phyloP scores from a whole-genome alignment of 2,888 invertebrate species.

The Eustalomyia histrio region DNA sequence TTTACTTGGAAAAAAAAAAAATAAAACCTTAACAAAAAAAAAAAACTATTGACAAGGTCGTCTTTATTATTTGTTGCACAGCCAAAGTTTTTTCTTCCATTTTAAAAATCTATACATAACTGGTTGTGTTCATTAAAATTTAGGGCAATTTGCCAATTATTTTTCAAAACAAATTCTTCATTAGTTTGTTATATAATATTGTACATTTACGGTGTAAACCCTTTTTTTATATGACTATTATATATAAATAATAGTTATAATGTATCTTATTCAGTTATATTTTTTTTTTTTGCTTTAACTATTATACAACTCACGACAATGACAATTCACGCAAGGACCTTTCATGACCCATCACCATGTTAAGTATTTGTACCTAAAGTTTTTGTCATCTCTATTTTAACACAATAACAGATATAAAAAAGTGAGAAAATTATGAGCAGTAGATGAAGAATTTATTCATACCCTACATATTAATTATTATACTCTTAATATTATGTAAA shows the following conservation, averaged over 20 bases:
- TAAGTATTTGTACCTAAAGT: constrained; percentile 46
- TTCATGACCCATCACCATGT: constrained; percentile 67
- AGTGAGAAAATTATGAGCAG: not conserved
- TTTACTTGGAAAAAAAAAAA: not conserved
- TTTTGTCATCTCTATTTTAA: constrained; percentile 60
- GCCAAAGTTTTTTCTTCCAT: not conserved
- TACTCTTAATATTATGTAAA: no score
- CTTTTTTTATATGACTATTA: not conserved
- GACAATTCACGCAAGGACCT: constrained; percentile 70
- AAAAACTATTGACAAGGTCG: constrained; percentile 52
- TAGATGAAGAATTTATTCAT: no score
- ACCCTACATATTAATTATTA: no score
- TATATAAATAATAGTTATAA: not conserved
- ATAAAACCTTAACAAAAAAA: not conserved
- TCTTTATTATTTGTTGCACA: constrained; percentile 4
- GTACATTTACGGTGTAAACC: not conserved
- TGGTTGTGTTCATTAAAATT: constrained; percentile 30
- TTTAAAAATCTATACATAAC: not conserved
- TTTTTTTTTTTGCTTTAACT: constrained; percentile 29
- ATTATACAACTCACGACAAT: constrained; percentile 69
- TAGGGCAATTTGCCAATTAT: constrained; percentile 48
- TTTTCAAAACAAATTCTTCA: constrained; percentile 27
- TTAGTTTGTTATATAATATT: constrained; percentile 25
- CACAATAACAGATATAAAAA: constrained; percentile 21
- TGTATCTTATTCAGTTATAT: constrained; percentile 35